Evolutionary conservation across 1,140 invertebrate genomes (phyloP).

Genomic region (Listronotus oregonensis): DNA sequence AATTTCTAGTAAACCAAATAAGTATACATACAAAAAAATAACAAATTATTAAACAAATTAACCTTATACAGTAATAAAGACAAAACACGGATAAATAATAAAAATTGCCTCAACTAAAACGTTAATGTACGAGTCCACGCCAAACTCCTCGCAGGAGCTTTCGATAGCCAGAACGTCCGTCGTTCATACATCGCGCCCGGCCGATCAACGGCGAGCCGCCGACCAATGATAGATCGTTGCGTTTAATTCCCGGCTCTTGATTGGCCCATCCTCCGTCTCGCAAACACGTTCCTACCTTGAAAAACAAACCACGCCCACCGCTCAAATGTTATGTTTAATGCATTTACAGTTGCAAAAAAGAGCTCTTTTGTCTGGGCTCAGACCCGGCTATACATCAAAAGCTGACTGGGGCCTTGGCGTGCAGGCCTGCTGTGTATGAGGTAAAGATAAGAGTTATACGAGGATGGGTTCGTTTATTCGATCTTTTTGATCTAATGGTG

Average conservation of each 20-base stretch:
- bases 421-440: constrained; percentile 19
- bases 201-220: constrained; percentile 4
- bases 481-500: constrained; percentile 12
- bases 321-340: constrained; percentile 49
- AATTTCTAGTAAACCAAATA: too few relatives aligned
- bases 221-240: constrained; percentile 34
- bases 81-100: too few relatives aligned
- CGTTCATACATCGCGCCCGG: constrained; percentile 24
- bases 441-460: constrained; percentile 18
- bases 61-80: too few relatives aligned
- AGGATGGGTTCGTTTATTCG: constrained; percentile 15
- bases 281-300: constrained; percentile 44
- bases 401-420: constrained; percentile 28
- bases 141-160: not conserved
- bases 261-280: constrained; percentile 36
- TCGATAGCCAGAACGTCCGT: constrained; percentile 10
- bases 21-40: too few relatives aligned
- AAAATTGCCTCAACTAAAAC: too few relatives aligned
- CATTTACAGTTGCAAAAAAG: constrained; percentile 48
- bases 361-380: constrained; percentile 45
- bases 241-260: constrained; percentile 18
- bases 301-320: constrained; percentile 38
- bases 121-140: too few relatives aligned
- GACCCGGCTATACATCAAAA: constrained; percentile 41
- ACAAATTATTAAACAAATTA: too few relatives aligned